phyloP scores from a whole-genome alignment of 2,113 vertebrate genomes.

The Tragulus kanchil region DNA sequence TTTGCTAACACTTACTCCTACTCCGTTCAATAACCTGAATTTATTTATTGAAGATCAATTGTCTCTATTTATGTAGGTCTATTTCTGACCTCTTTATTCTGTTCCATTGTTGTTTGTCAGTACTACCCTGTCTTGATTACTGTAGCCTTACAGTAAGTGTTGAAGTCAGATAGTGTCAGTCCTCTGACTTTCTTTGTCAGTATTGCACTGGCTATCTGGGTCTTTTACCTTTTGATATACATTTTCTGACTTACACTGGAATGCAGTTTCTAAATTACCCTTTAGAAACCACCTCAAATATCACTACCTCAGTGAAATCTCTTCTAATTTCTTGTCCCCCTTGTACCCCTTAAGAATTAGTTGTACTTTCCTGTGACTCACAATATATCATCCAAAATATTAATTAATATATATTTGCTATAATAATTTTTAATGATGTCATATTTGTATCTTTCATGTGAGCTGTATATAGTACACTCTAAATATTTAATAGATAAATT shows the following conservation, averaged over 20 bases:
- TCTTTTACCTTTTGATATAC: neutral
- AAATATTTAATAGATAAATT: slow-evolving; percentile 37
- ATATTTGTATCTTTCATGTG: neutral
- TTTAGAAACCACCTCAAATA: neutral
- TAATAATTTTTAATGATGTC: neutral
- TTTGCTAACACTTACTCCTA: neutral
- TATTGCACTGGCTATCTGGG: neutral
- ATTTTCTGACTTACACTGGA: neutral
- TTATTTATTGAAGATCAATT: neutral
- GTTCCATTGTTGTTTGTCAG: neutral
- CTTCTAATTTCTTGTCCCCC: neutral
- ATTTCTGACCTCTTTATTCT: neutral
- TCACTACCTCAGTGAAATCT: neutral
- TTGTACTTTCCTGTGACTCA: neutral
- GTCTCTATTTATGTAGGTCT: neutral
- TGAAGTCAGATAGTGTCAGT: neutral
- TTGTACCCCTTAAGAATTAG: neutral
- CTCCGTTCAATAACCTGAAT: neutral
- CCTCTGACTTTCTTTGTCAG: neutral
- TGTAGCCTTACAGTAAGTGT: neutral
- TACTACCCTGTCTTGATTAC: neutral
- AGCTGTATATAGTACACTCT: neutral
- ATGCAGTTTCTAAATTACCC: neutral
- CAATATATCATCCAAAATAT: neutral
- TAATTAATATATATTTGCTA: neutral